A percentile compares a stretch with the other conserved stretches of the same genome.
These are phyloP conservation scores for Helicorthomorpha holstii DNA, from an alignment of 1,140 invertebrate genomes.

Conservation along the genomic window DNA sequence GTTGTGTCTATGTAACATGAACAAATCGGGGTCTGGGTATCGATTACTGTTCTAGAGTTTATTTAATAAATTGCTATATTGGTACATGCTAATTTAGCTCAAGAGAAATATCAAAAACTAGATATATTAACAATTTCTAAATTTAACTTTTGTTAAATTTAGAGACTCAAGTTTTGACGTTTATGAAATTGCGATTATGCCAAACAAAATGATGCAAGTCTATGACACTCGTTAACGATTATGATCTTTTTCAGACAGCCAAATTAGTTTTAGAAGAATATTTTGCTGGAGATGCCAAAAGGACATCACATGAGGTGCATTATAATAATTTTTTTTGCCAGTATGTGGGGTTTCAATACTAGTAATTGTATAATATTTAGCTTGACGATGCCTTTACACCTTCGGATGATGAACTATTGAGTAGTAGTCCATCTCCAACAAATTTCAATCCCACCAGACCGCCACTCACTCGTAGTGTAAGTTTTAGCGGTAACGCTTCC, in stretches of 20 bases:
- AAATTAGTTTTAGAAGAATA: conserved; percentile 71
- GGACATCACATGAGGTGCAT: conserved; percentile 1
- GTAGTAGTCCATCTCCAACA: neutral
- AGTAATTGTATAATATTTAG: neutral
- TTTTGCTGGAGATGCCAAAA: conserved; percentile 41
- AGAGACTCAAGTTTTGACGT: too few relatives aligned
- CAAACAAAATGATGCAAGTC: too few relatives aligned
- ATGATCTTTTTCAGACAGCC: conserved; percentile 60
- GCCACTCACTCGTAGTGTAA: neutral
- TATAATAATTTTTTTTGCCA: neutral
- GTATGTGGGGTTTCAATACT: neutral
- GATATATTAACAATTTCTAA: too few relatives aligned
- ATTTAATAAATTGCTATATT: neutral
- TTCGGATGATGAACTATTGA: neutral
- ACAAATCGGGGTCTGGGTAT: neutral
- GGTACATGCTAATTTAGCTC: neutral
- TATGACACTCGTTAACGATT: too few relatives aligned
- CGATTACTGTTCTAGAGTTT: neutral
- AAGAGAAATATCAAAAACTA: too few relatives aligned
- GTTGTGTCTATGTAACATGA: too few relatives aligned
- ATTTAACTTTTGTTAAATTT: too few relatives aligned
- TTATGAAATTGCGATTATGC: too few relatives aligned
- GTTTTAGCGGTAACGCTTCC: neutral
- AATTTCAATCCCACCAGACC: neutral
- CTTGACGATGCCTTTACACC: neutral